Base-by-base conservation (phyloP, 1,140 invertebrate genomes). In the Notospermus geniculatus region DNA sequence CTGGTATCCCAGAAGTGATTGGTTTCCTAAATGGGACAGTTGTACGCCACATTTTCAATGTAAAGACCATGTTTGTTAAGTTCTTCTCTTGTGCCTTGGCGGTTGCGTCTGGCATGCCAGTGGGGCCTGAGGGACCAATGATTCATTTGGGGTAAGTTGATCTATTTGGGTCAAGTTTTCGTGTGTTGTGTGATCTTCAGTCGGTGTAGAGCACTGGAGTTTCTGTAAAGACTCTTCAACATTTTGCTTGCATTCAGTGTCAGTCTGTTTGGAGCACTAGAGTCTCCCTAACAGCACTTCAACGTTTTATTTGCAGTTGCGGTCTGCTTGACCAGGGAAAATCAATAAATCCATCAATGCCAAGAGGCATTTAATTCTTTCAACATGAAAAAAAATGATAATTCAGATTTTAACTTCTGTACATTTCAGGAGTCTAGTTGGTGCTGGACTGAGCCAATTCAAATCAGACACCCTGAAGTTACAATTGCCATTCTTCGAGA, bases 121-220 rank as follows among this genome's bases (percentile, higher is more conserved):
- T 83, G 5, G 82, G 82, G 41, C 82, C 79, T 36, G 82, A 83
- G 65, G 82, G 81, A 13, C 82, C 81, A 19, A 79, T 80, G 78
- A 80, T 82, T 55, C 78, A 79, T 63, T 66, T 80, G 68, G 77
- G 76, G 78, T 80, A 59, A 60, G 70, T 65, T 28, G 9, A 9
- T 39, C 11, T 4, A 23, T 4, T 7, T 50, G 9, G 32, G 15
- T 5, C 46, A 43, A 43, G 19, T 11, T 43, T 19, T 13, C 19
- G 39, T 19, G 11, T 43, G 39, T 43, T 13, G 39, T 43, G 11
- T 43, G 11, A 43, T 43, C 19, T 43, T n/a, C n/a, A n/a, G n/a
- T n/a, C n/a, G n/a, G n/a, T n/a, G n/a, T n/a, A n/a, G n/a, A n/a
- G n/a, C n/a, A n/a, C n/a, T n/a, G n/a, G n/a, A n/a, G n/a, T n/a